These are phyloP conservation scores for Psilanteris sp. DNA, from an alignment of 1,140 invertebrate species.

Conservation along the genomic window DNA sequence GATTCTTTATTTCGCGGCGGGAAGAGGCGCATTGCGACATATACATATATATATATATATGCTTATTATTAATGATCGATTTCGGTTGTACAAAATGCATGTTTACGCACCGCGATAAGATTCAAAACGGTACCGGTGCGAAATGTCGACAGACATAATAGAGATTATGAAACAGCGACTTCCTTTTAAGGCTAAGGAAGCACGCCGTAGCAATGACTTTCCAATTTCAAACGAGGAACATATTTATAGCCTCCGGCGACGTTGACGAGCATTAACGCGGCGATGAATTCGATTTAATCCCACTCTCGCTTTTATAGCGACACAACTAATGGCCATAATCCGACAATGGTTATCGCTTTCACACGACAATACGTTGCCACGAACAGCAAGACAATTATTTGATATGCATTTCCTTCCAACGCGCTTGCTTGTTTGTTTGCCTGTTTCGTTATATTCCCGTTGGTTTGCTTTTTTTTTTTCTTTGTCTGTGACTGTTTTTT, in stretches of 20 bases:
- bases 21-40: too few species aligned
- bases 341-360: conserved; percentile 42
- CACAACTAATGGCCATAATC: conserved; percentile 50
- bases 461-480: too few species aligned
- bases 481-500: too few species aligned
- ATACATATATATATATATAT: too few species aligned
- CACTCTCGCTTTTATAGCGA: conserved; percentile 48
- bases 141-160: conserved; percentile 49
- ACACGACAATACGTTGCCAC: conserved; percentile 8
- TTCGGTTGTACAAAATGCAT: conserved; percentile 23
- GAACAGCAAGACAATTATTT: conserved; percentile 15
- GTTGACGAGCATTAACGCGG: conserved; percentile 41
- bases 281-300: conserved; percentile 47
- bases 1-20: too few species aligned
- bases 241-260: conserved; percentile 35
- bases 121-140: conserved; percentile 27
- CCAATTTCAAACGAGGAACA: conserved; percentile 34
- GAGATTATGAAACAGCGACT: conserved; percentile 39
- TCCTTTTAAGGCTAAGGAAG: conserved; percentile 49
- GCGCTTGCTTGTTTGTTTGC: too few species aligned
- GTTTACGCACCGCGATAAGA: conserved; percentile 28
- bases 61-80: conserved; percentile 29
- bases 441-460: too few species aligned
- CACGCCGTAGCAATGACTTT: conserved; percentile 49
- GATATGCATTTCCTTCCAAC: too few species aligned